These are phyloP conservation scores for Phoenicopterus ruber DNA, from an alignment of 2,113 vertebrate species.

Conservation along the genomic window DNA sequence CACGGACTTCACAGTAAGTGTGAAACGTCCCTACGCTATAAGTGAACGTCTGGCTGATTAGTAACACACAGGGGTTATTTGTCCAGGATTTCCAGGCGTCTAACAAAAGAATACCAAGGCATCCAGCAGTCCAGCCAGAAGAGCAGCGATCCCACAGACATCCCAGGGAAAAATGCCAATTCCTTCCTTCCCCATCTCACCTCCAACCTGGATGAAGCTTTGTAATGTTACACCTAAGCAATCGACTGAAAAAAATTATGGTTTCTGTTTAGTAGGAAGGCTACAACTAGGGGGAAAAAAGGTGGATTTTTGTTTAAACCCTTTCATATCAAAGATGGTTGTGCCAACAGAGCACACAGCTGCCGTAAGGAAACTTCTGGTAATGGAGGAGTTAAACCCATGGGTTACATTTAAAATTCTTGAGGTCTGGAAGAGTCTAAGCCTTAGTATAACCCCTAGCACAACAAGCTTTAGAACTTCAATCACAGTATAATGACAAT, in stretches of 20 bases:
- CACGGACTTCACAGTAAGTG: background rate
- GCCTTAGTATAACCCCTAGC: background rate
- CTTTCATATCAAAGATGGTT: background rate
- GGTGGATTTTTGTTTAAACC: background rate
- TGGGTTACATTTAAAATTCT: background rate
- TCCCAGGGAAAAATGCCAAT: background rate
- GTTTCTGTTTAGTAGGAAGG: background rate
- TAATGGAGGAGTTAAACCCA: background rate
- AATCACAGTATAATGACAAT: background rate
- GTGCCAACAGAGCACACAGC: accelerated
- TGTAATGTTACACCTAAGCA: background rate
- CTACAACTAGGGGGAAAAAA: background rate
- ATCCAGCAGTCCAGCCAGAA: background rate
- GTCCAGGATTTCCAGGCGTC: background rate
- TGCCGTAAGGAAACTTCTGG: background rate
- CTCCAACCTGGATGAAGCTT: background rate
- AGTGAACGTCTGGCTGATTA: background rate
- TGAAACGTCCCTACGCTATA: background rate
- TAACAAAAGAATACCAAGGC: background rate
- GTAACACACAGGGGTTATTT: background rate
- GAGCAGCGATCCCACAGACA: background rate
- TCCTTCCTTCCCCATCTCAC: background rate
- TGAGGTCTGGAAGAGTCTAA: background rate
- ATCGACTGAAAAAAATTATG: background rate
- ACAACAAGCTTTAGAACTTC: background rate